phyloP scores from a whole-genome alignment of 2,888 invertebrate species.

The Drosophila quinaria region DNA sequence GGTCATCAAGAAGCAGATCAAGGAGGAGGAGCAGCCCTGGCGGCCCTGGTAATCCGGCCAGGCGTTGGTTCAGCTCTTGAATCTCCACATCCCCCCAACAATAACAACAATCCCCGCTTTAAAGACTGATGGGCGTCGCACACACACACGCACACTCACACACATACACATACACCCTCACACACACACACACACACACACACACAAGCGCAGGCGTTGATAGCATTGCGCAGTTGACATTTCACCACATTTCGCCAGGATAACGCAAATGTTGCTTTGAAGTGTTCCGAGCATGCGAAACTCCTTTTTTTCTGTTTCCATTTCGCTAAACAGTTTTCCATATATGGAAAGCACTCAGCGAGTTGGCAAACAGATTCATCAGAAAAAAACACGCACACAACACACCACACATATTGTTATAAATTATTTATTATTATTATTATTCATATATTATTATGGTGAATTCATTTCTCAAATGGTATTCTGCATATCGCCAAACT shows the following conservation, averaged over 20 bases:
- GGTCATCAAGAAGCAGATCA: conserved; percentile 89
- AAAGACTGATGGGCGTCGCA: conserved; percentile 76
- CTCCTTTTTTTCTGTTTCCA: conserved; percentile 36
- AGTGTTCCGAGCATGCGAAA: conserved; percentile 70
- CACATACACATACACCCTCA: too few relatives aligned
- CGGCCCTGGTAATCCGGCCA: conserved; percentile 89
- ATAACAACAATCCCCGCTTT: conserved; percentile 44
- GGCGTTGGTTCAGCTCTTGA: conserved; percentile 25
- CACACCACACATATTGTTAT: conserved; percentile 59
- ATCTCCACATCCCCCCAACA: conserved; percentile 24
- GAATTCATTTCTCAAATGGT: conserved; percentile 66
- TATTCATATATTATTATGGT: conserved; percentile 50
- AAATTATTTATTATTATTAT: conserved; percentile 76
- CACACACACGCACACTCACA: conserved; percentile 51
- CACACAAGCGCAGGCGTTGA: conserved; percentile 60
- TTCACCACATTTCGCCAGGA: conserved; percentile 77
- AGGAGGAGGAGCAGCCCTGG: conserved; percentile 92
- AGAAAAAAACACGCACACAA: conserved; percentile 29
- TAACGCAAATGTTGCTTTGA: conserved; percentile 75
- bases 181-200: conserved; percentile 24
- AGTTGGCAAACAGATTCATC: conserved; percentile 22
- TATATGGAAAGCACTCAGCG: conserved; percentile 34
- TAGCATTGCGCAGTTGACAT: conserved; percentile 58
- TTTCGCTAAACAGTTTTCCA: conserved; percentile 33
- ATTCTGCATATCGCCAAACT: conserved; percentile 78